Base-by-base conservation (phyloP, 2,797 vertebrate species). In the Ciconia nigra region DNA sequence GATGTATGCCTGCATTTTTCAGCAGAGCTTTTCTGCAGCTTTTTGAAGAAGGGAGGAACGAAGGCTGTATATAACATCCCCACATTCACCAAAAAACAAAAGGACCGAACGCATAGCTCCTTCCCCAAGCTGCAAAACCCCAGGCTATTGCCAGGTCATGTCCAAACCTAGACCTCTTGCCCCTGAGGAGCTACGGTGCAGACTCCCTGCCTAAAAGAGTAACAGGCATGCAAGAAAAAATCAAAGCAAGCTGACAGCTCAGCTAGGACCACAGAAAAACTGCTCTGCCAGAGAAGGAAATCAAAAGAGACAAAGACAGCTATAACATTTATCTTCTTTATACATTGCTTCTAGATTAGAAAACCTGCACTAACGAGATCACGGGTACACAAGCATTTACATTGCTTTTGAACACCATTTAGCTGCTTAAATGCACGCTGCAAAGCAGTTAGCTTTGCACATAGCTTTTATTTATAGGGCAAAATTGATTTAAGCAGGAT, bases 401-500 rank as follows among this genome's bases (percentile, higher is more conserved):
- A 35, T 33, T 47, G 46, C 62, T 82, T 95, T 84, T 69, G 58
- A 91, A 90, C 11, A 61, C 12, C 42, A 54, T 63, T 90, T 81
- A 57, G 57, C 57, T 63, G 58, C 70, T 87, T 67, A 87, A 82
- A 77, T 28, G 76, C 16, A 78, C 0, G 3, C 44, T 77, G 71
- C 55, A 83, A 87, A 85, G 47, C 57, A 67, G 51, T 44, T 70
- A 55, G 31, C 65, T 90, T 81, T 74, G 52, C 52, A 57, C 2
- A 0, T 62, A 81, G 69, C 61, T 92, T 81, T 88, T 35, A 55
- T 67, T 85, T 73, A 73, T 67, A 82, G 31, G 22, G 47, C 20
- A 83, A 96, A 66, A 67, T 51, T 83, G n/a, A 83, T 91, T 94
- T 77, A 74, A 85, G n/a, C 18, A 67, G 71, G 85, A 83, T 70